Conservation (phyloP, 2,797 vertebrate genomes). For the Arvicola amphibius region DNA sequence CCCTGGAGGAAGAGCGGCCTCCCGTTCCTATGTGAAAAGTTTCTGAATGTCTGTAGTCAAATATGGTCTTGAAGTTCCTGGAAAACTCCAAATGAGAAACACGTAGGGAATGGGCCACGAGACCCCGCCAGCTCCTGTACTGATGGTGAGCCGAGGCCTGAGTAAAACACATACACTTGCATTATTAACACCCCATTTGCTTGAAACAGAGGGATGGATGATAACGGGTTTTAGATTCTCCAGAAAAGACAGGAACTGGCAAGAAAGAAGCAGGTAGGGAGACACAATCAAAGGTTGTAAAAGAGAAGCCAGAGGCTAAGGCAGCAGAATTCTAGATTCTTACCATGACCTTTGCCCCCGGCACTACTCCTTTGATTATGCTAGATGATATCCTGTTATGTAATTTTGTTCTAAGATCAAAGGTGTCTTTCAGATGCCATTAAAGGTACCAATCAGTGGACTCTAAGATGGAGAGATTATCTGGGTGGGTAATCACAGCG, state of each 20-base stretch:
- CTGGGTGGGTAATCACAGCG: neutral
- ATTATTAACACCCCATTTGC: neutral
- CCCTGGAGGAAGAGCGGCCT: conserved; percentile 4
- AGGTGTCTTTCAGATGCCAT: neutral
- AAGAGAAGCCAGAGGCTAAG: neutral
- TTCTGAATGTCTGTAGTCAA: neutral
- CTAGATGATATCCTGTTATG: too few species aligned
- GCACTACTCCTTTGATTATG: neutral
- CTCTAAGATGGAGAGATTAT: neutral
- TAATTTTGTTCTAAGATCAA: neutral
- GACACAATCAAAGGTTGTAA: neutral
- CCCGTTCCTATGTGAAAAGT: neutral
- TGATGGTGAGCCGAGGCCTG: neutral
- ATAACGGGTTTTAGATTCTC: neutral
- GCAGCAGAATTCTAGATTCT: neutral
- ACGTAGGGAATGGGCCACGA: neutral
- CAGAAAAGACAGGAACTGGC: neutral
- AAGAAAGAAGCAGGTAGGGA: neutral
- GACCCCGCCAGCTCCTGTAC: neutral
- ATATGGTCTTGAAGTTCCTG: neutral
- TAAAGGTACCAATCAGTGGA: neutral
- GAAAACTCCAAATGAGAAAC: neutral
- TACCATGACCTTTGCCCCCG: neutral
- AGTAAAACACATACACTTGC: neutral
- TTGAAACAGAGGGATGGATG: neutral